Evolutionary conservation across 2,113 vertebrate genomes (phyloP).

Genomic region (Origma solitaria): DNA sequence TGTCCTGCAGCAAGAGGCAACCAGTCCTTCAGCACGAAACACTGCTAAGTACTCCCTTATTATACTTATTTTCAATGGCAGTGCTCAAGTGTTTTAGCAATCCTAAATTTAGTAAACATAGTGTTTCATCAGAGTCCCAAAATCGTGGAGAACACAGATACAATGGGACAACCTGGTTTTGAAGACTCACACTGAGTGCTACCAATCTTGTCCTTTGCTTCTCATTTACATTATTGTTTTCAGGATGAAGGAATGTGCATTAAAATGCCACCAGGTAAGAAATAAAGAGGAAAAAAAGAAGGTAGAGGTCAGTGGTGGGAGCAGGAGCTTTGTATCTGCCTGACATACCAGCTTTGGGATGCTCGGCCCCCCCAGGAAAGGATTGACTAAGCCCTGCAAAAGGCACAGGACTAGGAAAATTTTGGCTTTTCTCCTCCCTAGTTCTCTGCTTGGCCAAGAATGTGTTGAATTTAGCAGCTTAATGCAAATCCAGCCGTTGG

Average conservation of each 20-base stretch:
- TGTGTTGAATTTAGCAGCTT: not conserved
- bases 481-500: not conserved
- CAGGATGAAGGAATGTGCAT: not conserved
- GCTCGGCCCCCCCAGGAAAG: not conserved
- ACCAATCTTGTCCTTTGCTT: not conserved
- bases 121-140: not conserved
- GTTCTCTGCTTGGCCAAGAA: not conserved
- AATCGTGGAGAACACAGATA: not conserved
- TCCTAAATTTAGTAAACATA: not conserved
- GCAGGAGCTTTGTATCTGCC: not conserved
- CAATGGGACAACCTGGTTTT: accelerated
- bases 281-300: not conserved
- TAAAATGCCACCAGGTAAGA: not conserved
- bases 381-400: not conserved
- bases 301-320: not conserved
- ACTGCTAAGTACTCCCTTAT: not conserved
- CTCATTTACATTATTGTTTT: not conserved
- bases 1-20: not conserved
- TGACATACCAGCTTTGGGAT: not conserved
- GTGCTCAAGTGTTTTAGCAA: not conserved
- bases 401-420: not conserved
- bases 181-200: not conserved
- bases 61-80: not conserved
- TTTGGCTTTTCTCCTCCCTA: not conserved
- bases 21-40: not conserved